Percentiles rank a stretch among this genome's conserved stretches.
These are phyloP conservation scores for Laterallus jamaicensis DNA, from an alignment of 2,113 vertebrate genomes.

Conservation along the genomic window DNA sequence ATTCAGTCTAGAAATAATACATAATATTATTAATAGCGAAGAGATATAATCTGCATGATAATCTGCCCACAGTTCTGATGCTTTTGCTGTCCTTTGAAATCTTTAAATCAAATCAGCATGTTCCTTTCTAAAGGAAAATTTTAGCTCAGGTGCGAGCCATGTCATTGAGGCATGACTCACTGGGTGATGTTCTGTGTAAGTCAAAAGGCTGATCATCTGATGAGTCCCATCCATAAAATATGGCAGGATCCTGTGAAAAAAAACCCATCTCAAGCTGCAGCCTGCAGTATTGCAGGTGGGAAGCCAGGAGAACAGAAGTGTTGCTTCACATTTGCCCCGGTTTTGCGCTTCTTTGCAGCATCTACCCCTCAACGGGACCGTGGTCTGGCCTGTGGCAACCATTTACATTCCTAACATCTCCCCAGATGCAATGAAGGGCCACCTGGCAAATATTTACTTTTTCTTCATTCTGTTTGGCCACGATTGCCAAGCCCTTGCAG, in stretches of 20 bases:
- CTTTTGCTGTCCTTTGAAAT: background rate
- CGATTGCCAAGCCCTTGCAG: background rate
- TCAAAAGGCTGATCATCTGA: background rate
- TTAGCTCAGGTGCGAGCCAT: background rate
- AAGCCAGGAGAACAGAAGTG: background rate
- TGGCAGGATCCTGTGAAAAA: background rate
- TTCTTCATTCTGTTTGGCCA: background rate
- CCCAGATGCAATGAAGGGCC: background rate
- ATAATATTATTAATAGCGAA: background rate
- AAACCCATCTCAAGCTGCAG: fast-evolving
- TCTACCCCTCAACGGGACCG: background rate
- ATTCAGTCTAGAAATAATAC: background rate
- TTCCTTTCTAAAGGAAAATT: background rate
- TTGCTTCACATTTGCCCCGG: background rate
- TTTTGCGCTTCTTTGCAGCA: background rate
- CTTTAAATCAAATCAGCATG: background rate
- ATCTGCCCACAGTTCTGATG: background rate
- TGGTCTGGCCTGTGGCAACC: background rate
- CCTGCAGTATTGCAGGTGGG: background rate
- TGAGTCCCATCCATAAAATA: background rate
- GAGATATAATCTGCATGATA: background rate
- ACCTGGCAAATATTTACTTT: slow-evolving; percentile 6
- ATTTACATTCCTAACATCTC: background rate
- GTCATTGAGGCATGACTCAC: background rate
- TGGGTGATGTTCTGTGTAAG: background rate